phyloP scores from a whole-genome alignment of 2,888 invertebrate genomes.

The Eilema sororculum region DNA sequence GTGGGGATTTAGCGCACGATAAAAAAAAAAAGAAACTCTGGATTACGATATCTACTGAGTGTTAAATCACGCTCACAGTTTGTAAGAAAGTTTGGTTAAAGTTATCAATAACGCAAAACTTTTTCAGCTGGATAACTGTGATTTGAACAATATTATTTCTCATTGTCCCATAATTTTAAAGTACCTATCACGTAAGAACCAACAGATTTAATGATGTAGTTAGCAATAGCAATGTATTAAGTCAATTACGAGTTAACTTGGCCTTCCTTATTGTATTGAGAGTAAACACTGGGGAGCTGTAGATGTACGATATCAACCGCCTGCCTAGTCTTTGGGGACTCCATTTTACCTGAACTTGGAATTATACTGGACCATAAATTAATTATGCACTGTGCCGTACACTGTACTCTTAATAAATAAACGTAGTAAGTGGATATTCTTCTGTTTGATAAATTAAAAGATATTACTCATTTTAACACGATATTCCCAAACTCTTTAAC shows the following conservation, averaged over 20 bases:
- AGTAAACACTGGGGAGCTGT: background rate
- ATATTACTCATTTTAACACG: background rate
- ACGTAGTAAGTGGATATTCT: background rate
- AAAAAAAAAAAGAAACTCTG: too few relatives aligned
- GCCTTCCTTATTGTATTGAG: background rate
- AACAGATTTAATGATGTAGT: background rate
- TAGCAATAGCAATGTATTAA: background rate
- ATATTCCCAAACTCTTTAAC: too few relatives aligned
- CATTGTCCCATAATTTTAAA: background rate
- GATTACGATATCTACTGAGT: too few relatives aligned
- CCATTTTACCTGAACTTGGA: slow-evolving; percentile 11
- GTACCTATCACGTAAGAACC: background rate
- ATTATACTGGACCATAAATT: slow-evolving; percentile 10
- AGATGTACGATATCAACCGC: slow-evolving; percentile 9
- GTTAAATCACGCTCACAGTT: too few relatives aligned
- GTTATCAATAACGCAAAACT: background rate
- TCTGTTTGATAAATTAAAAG: background rate
- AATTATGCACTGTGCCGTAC: background rate
- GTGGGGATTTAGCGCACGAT: too few relatives aligned
- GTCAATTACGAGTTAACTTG: background rate
- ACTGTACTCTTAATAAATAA: background rate
- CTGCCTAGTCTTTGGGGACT: background rate
- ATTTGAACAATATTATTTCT: background rate
- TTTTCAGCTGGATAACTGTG: background rate
- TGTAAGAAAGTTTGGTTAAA: background rate